Base-by-base conservation (phyloP, 2,888 invertebrate genomes). In the Apamea sordens region DNA sequence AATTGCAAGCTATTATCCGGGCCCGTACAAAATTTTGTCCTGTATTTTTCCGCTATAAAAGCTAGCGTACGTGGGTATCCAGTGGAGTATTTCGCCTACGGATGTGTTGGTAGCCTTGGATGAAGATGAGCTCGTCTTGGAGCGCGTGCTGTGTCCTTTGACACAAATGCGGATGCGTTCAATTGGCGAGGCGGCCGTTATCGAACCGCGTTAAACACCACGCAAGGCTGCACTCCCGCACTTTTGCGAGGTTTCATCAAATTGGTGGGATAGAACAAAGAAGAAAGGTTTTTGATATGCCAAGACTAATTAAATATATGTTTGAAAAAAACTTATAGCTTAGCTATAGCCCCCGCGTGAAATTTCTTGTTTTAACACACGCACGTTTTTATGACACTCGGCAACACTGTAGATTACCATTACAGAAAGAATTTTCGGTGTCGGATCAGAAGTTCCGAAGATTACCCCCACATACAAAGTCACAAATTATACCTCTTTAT, bases 81-180 rank as follows among this genome's bases (percentile, higher is more conserved):
- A 90, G 89, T 84, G 84, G 90, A 88, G 88, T 91, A 92, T 93
- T 91, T 91, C 90, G 92, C 90, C 92, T 91, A 92, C 94, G 94
- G 94, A 94, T 94, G 92, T 92, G 91, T 91, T 86, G 89, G 89
- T 94, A 95, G 96, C 96, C 96, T 96, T 96, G 96, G 93, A 84
- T 89, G 88, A 92, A 93, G 95, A 95, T 95, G 93, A 95, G 92
- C 93, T 91, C 94, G 94, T 95, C 95, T 96, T 95, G 91, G 90
- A 95, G 93, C 95, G 94, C 94, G 94, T 94, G 95, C 95, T 95
- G 93, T 93, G 96, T 95, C 96, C 95, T 96, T 95, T 95, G 93
- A 93, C 93, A 94, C 94, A 96, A 96, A 96, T 96, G 96, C 96
- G 96, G 96, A 97, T 96, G 96, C 94, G 93, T 88, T 94, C 96